Conservation (phyloP, 2,113 vertebrate genomes). For the Neopipo cinnamomea region DNA sequence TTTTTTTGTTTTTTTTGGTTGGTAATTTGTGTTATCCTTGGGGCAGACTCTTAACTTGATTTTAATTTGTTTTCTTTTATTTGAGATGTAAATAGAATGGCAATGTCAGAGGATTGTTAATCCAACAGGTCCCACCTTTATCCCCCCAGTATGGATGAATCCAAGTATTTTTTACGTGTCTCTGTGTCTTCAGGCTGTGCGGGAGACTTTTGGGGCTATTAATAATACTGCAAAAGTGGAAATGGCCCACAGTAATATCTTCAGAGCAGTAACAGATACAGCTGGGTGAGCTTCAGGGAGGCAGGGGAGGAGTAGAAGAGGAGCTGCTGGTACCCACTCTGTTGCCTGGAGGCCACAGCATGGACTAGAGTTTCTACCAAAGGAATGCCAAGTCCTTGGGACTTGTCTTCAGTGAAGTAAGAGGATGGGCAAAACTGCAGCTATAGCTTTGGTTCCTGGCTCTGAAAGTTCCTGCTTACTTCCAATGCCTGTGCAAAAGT, state of each 20-base stretch:
- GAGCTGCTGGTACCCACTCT: slow-evolving; percentile 22
- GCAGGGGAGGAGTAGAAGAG: neutral
- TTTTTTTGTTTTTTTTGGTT: slow-evolving; percentile 56
- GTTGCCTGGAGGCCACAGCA: slow-evolving; percentile 30
- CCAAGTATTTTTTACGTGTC: slow-evolving; percentile 29
- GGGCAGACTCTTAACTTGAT: slow-evolving; percentile 78
- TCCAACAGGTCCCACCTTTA: slow-evolving; percentile 51
- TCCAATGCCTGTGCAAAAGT: slow-evolving; percentile 26
- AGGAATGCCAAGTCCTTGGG: slow-evolving; percentile 49
- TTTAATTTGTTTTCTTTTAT: slow-evolving; percentile 63
- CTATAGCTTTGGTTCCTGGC: neutral
- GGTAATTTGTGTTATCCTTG: slow-evolving; percentile 76
- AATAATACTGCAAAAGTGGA: neutral
- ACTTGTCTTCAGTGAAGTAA: slow-evolving; percentile 15
- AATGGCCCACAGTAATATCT: neutral
- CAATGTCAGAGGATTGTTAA: slow-evolving; percentile 66
- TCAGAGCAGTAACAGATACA: slow-evolving; percentile 10
- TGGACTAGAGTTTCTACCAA: slow-evolving; percentile 65
- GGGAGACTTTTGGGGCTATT: slow-evolving; percentile 39
- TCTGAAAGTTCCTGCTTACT: slow-evolving; percentile 21
- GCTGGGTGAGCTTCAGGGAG: slow-evolving; percentile 60
- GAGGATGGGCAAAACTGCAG: neutral
- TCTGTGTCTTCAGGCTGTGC: slow-evolving; percentile 48
- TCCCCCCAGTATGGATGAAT: slow-evolving; percentile 38
- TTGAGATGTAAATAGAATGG: slow-evolving; percentile 73